Conservation (phyloP, 2,888 invertebrate species). For the Aphodius granarius region DNA sequence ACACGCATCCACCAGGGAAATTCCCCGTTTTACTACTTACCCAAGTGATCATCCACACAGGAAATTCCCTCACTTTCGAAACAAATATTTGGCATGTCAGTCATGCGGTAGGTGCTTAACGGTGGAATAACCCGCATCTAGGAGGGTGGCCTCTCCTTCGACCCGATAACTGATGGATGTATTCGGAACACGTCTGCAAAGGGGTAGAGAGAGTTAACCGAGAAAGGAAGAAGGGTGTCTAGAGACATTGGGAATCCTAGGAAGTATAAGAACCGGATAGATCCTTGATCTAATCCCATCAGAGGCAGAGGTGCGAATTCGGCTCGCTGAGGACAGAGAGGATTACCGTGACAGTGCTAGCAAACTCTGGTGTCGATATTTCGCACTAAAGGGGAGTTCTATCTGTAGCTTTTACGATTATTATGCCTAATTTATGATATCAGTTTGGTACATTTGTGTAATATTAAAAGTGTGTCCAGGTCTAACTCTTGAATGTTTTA, state of each 20-base stretch:
- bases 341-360: not conserved
- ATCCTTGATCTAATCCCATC: conserved; percentile 37
- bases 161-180: conserved; percentile 38
- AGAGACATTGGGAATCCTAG: conserved; percentile 34
- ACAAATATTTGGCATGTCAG: conserved; percentile 17
- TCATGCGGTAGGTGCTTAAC: conserved; percentile 7
- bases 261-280: conserved; percentile 37
- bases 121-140: conserved; percentile 11
- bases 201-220: not conserved
- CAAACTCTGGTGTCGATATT: not conserved
- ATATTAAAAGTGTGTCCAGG: too few relatives aligned
- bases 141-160: not conserved
- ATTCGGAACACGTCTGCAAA: conserved; percentile 37
- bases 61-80: not conserved
- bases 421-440: too few relatives aligned
- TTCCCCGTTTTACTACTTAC: not conserved
- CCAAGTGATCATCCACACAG: not conserved
- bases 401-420: too few relatives aligned
- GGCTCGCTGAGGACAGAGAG: conserved; percentile 13
- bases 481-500: too few relatives aligned
- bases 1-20: not conserved
- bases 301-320: conserved; percentile 31
- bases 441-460: too few relatives aligned
- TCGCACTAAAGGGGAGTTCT: not conserved
- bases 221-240: conserved; percentile 26